Percentiles rank a stretch among this genome's conserved stretches.
These are phyloP conservation scores for Lutjanus erythropterus DNA, from an alignment of 2,113 vertebrate species.

Conservation along the genomic window DNA sequence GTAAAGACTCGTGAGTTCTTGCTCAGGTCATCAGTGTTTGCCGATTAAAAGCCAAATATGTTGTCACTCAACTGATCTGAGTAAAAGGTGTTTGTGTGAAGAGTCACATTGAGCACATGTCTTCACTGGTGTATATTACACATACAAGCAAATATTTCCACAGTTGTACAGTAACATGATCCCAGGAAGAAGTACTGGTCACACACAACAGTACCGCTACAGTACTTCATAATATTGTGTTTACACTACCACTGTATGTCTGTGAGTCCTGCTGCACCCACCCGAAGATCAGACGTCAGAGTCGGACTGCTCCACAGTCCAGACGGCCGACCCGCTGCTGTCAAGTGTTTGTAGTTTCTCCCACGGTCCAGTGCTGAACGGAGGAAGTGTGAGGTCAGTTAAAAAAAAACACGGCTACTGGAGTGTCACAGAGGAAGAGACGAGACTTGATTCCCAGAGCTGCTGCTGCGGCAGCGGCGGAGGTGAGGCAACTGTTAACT, in stretches of 20 bases:
- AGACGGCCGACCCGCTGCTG: background rate
- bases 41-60: background rate
- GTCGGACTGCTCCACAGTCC: constrained; percentile 6
- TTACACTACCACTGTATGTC: constrained; percentile 3
- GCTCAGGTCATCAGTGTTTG: background rate
- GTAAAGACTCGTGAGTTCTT: background rate
- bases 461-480: background rate
- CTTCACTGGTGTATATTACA: constrained; percentile 27
- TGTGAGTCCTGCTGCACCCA: background rate
- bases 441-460: constrained; percentile 19
- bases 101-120: constrained; percentile 13
- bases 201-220: constrained; percentile 49
- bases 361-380: constrained; percentile 47
- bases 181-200: constrained; percentile 45
- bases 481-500: constrained; percentile 54
- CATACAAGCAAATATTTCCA: background rate
- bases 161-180: constrained; percentile 57
- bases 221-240: constrained; percentile 34
- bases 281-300: constrained; percentile 13
- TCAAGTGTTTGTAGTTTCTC: constrained; percentile 10
- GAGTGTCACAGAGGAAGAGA: constrained; percentile 39
- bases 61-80: background rate
- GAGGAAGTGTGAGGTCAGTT: constrained; percentile 45
- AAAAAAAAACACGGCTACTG: constrained; percentile 10
- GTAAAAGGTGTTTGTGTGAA: background rate